Conservation (phyloP, 2,113 vertebrate species). For the Oenanthe oenanthe region DNA sequence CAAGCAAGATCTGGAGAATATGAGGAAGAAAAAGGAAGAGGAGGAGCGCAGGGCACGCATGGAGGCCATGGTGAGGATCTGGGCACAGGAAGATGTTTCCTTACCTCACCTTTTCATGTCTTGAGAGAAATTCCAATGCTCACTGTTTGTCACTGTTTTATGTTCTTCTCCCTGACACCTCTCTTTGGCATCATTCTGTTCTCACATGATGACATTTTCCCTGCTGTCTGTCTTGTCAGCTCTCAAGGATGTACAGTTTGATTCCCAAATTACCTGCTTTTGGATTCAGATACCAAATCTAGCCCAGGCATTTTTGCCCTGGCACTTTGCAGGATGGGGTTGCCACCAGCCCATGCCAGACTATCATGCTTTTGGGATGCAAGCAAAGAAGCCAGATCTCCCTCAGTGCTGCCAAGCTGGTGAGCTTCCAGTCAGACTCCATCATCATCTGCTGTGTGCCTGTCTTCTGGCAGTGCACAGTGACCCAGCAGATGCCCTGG, state of each 20-base stretch:
- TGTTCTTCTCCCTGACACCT: not conserved
- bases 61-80: slow-evolving; percentile 90
- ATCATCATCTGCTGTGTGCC: not conserved
- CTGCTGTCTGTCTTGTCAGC: not conserved
- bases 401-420: not conserved
- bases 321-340: not conserved
- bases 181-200: not conserved
- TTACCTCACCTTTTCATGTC: not conserved
- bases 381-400: not conserved
- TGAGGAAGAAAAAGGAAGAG: slow-evolving; percentile 93
- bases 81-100: not conserved
- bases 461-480: not conserved
- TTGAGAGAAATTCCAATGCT: not conserved
- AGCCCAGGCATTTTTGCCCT: not conserved
- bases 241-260: not conserved
- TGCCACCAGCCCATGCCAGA: not conserved
- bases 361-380: not conserved
- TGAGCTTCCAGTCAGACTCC: not conserved
- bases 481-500: not conserved
- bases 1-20: slow-evolving; percentile 93
- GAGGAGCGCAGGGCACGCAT: slow-evolving; percentile 92
- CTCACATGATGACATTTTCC: not conserved
- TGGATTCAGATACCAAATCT: not conserved
- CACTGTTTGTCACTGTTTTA: not conserved
- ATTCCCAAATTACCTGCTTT: not conserved